These are phyloP conservation scores for Andrena marginata DNA, from an alignment of 2,888 invertebrate species.

Conservation along the genomic window DNA sequence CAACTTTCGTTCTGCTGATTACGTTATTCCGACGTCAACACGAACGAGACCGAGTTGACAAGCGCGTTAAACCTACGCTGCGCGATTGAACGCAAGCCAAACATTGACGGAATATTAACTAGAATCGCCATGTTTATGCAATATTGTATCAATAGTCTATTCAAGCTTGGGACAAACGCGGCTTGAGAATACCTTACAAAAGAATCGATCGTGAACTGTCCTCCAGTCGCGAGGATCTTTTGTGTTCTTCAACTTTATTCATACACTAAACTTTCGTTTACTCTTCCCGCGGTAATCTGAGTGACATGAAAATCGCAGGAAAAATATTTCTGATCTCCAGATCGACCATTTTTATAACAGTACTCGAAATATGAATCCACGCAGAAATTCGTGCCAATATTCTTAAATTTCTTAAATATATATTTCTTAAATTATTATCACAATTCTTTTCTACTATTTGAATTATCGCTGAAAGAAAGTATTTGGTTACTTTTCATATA, in stretches of 20 bases:
- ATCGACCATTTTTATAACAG: too few species aligned
- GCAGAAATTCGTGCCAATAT: too few species aligned
- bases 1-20: constrained; percentile 13
- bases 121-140: constrained; percentile 20
- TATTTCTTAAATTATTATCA: too few species aligned
- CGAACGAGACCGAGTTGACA: constrained; percentile 14
- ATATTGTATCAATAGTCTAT: constrained; percentile 14
- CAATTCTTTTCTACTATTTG: too few species aligned
- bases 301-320: too few species aligned
- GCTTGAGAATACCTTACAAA: constrained; percentile 16
- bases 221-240: constrained; percentile 18
- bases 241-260: neutral
- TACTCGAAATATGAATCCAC: too few species aligned
- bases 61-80: constrained; percentile 14
- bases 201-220: constrained; percentile 49
- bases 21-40: constrained; percentile 1
- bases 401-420: too few species aligned
- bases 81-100: constrained; percentile 30
- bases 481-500: too few species aligned
- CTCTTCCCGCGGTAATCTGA: neutral
- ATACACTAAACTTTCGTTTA: neutral
- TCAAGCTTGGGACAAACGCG: constrained; percentile 4
- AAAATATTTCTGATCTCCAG: too few species aligned
- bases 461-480: too few species aligned
- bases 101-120: constrained; percentile 53